Percentiles rank a stretch among this genome's conserved stretches.
phyloP scores from a whole-genome alignment of 23 tunicate genomes.

The Pegea sp. region DNA sequence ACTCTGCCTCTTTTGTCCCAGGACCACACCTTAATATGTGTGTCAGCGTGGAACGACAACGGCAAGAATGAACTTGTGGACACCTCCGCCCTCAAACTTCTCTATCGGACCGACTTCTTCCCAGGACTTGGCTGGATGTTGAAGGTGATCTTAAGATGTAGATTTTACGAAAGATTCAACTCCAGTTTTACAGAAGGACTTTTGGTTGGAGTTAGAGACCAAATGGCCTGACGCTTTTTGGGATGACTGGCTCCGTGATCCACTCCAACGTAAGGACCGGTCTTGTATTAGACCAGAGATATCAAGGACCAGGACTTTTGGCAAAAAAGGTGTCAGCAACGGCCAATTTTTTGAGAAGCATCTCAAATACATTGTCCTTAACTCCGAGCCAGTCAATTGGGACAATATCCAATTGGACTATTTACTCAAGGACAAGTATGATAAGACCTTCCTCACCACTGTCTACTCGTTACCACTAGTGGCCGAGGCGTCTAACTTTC shows the following conservation, averaged over 20 bases:
- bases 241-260: constrained; percentile 98
- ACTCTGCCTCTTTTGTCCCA: constrained; percentile 14
- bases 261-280: constrained; percentile 42
- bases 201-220: constrained; percentile 39
- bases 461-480: constrained; percentile 9
- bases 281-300: constrained; percentile 87
- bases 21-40: constrained; percentile 51
- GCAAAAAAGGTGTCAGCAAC: constrained; percentile 67
- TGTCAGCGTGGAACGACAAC: constrained; percentile 97
- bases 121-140: constrained; percentile 95
- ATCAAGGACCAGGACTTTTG: constrained; percentile 85
- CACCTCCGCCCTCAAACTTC: constrained; percentile 12
- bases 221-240: constrained; percentile 91
- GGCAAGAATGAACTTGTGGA: constrained; percentile 46
- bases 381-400: constrained; percentile 37
- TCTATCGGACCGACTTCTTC: constrained; percentile 83
- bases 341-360: constrained; percentile 91
- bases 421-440: constrained; percentile 32
- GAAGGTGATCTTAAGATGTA: constrained; percentile 7
- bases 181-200: constrained; percentile 7
- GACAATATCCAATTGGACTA: constrained; percentile 15
- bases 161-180: neutral
- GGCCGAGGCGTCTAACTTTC: neutral
- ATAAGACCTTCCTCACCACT: constrained; percentile 13
- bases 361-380: constrained; percentile 47